Conservation (phyloP, 2,888 invertebrate species). For the Neelides folsomi region DNA sequence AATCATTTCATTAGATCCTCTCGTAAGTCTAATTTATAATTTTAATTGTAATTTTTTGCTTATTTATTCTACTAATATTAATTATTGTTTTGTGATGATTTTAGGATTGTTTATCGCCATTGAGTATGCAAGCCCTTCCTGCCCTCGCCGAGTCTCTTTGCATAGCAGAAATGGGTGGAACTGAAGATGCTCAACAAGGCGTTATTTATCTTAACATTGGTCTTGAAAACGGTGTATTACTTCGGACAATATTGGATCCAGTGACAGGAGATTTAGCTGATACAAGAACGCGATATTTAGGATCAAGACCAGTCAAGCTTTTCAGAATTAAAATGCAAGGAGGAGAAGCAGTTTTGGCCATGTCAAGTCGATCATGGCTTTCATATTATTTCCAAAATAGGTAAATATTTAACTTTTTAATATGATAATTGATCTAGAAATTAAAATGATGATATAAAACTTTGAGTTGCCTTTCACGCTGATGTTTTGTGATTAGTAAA, state of each 20-base stretch:
- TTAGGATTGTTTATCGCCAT: constrained; percentile 80
- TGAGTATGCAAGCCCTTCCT: constrained; percentile 93
- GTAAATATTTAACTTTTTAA: constrained; percentile 34
- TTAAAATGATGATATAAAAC: no score
- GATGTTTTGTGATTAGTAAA: no score
- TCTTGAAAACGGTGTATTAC: constrained; percentile 84
- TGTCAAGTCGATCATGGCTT: constrained; percentile 95
- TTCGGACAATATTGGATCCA: constrained; percentile 86
- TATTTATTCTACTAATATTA: no score
- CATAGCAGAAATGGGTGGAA: constrained; percentile 79
- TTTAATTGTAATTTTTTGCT: no score
- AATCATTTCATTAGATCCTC: constrained; percentile 91
- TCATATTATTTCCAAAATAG: constrained; percentile 94
- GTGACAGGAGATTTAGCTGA: constrained; percentile 94
- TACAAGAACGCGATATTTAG: constrained; percentile 90
- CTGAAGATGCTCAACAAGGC: constrained; percentile 44
- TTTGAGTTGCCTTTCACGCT: no score
- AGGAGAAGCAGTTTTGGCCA: constrained; percentile 89
- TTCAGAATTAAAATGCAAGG: constrained; percentile 93
- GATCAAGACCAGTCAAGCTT: constrained; percentile 86
- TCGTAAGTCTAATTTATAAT: constrained; percentile 53
- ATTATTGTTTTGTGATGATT: no score
- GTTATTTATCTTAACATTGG: constrained; percentile 91
- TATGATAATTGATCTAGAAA: no score
- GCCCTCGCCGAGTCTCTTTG: constrained; percentile 92